phyloP scores from a whole-genome alignment of 2,888 invertebrate genomes.

The Trichogramma dendrolimi region DNA sequence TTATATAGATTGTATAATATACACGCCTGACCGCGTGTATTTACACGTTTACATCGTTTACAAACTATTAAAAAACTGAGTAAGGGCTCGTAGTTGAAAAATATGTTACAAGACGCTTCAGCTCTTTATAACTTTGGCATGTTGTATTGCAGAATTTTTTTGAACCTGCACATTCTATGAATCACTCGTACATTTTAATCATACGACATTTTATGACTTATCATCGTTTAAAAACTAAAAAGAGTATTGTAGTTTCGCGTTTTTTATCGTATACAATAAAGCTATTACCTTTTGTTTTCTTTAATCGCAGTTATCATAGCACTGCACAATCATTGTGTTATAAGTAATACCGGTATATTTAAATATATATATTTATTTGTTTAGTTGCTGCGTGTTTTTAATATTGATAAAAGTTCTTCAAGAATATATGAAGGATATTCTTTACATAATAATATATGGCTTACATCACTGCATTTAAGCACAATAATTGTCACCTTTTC shows the following conservation, averaged over 20 bases:
- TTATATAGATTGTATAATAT: conserved; percentile 12
- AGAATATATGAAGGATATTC: conserved; percentile 33
- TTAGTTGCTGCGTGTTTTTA: conserved; percentile 4
- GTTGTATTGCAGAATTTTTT: conserved; percentile 41
- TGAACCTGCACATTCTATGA: conserved; percentile 31
- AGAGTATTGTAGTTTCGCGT: conserved; percentile 25
- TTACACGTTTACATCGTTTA: conserved; percentile 14
- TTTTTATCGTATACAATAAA: conserved; percentile 28
- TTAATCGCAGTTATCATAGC: conserved; percentile 20
- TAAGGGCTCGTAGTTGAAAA: conserved; percentile 28
- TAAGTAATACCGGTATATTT: not conserved
- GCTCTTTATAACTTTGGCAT: conserved; percentile 44
- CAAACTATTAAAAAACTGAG: conserved; percentile 29
- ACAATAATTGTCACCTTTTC: conserved; percentile 27
- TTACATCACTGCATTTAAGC: conserved; percentile 20
- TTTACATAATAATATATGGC: conserved; percentile 25
- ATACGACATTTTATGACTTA: too few relatives aligned
- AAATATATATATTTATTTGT: conserved; percentile 21
- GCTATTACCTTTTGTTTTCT: conserved; percentile 26
- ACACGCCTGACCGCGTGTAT: conserved; percentile 1
- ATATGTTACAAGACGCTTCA: conserved; percentile 37
- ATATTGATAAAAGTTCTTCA: conserved; percentile 24
- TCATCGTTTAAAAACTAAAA: conserved; percentile 32
- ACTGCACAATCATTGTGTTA: too few relatives aligned
- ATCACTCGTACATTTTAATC: too few relatives aligned